Evolutionary conservation across 37 sponge, comb jelly and placozoan species (phyloP).

Genomic region (Spongia lamella): DNA sequence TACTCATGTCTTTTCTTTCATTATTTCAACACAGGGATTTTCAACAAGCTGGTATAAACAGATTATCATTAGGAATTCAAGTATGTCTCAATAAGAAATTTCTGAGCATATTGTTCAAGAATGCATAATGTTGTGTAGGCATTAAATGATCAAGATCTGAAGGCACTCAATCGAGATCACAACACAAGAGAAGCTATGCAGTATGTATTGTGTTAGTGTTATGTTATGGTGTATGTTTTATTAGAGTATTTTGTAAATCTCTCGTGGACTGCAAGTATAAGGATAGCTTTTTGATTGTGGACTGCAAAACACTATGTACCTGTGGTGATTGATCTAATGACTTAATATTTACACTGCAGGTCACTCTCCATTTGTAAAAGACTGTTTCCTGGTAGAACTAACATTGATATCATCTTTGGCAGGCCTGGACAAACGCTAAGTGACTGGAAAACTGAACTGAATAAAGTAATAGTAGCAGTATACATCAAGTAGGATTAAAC

Average conservation of each 20-base stretch:
- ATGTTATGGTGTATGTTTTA: not conserved
- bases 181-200: slow-evolving; percentile 21
- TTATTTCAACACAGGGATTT: slow-evolving; percentile 36
- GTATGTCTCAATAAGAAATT: not conserved
- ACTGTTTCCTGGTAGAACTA: slow-evolving; percentile 51
- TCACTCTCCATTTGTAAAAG: slow-evolving; percentile 31
- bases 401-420: slow-evolving; percentile 78
- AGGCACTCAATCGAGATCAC: slow-evolving; percentile 66
- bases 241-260: not conserved
- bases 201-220: slow-evolving; percentile 3
- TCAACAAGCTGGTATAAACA: slow-evolving; percentile 64
- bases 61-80: slow-evolving; percentile 80
- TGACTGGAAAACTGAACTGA: slow-evolving; percentile 45
- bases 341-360: not conserved
- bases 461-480: not conserved
- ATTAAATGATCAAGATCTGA: slow-evolving; percentile 48
- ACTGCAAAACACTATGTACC: no score
- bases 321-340: no score
- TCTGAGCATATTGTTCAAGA: no score
- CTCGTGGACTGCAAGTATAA: no score
- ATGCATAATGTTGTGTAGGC: slow-evolving; percentile 4
- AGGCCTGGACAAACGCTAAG: slow-evolving; percentile 59
- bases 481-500: not conserved
- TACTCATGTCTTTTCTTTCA: not conserved
- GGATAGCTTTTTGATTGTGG: no score